Evolutionary conservation across 2,888 invertebrate species (phyloP).

Genomic region (Ophraella communa): DNA sequence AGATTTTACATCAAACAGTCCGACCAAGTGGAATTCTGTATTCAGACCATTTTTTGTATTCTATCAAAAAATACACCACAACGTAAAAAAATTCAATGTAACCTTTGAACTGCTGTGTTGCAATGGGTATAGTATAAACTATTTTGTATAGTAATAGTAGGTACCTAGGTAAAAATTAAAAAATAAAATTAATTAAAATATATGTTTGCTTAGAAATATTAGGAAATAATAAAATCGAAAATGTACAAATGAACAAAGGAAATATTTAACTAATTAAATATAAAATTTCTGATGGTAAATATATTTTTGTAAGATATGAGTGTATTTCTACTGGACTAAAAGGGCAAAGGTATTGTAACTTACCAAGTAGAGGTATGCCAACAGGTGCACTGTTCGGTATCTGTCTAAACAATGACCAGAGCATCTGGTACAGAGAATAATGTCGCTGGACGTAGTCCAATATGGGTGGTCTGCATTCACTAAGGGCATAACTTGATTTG

Average conservation of each 20-base stretch:
- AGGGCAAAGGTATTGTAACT: background rate
- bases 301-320: background rate
- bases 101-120: too few relatives aligned
- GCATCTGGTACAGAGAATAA: constrained; percentile 10
- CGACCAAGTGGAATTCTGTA: constrained; percentile 21
- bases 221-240: too few relatives aligned
- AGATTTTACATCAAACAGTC: constrained; percentile 19
- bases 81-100: too few relatives aligned
- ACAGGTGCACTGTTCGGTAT: constrained; percentile 29
- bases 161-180: too few relatives aligned
- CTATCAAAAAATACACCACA: too few relatives aligned
- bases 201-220: too few relatives aligned
- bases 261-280: too few relatives aligned
- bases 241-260: too few relatives aligned
- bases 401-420: constrained; percentile 20
- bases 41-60: constrained; percentile 16
- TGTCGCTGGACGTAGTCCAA: constrained; percentile 25
- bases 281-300: too few relatives aligned
- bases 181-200: too few relatives aligned
- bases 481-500: constrained; percentile 44
- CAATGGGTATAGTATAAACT: too few relatives aligned
- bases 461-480: constrained; percentile 35
- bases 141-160: too few relatives aligned
- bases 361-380: constrained; percentile 11
- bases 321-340: background rate